These are phyloP conservation scores for Lasioglossum pauxillum DNA, from an alignment of 2,888 invertebrate genomes.

Conservation along the genomic window DNA sequence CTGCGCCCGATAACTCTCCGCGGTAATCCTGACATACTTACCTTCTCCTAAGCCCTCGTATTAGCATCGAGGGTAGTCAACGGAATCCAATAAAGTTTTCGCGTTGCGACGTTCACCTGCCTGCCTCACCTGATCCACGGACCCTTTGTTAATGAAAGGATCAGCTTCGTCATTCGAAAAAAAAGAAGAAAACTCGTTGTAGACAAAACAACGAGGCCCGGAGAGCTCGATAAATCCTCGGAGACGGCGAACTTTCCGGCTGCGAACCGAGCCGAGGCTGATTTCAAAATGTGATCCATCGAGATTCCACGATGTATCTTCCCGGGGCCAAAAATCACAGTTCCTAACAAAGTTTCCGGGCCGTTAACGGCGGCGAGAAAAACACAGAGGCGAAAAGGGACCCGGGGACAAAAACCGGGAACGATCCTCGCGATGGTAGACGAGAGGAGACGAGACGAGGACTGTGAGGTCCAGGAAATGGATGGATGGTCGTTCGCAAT, in stretches of 20 bases:
- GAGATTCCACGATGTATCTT: background rate
- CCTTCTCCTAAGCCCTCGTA: background rate
- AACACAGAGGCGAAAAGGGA: conserved; percentile 5
- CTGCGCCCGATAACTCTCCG: conserved; percentile 34
- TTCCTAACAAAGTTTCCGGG: conserved; percentile 48
- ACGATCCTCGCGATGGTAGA: conserved; percentile 29
- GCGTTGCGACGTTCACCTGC: background rate
- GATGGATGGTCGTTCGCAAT: conserved; percentile 78
- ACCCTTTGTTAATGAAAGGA: background rate
- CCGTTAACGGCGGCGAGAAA: conserved; percentile 47
- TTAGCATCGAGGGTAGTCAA: background rate
- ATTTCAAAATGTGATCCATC: conserved; percentile 17
- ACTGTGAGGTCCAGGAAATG: conserved; percentile 66
- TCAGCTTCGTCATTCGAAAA: background rate
- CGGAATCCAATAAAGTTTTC: conserved; percentile 40
- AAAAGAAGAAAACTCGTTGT: background rate
- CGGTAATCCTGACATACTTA: conserved; percentile 30
- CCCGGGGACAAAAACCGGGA: conserved; percentile 18
- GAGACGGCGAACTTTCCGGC: conserved; percentile 17
- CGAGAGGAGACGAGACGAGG: conserved; percentile 16
- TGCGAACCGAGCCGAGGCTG: background rate
- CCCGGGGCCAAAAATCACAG: conserved; percentile 38
- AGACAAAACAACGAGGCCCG: too few species aligned
- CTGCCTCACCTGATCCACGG: background rate
- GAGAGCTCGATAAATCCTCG: conserved; percentile 19